Percentiles rank a stretch among this genome's conserved stretches.
Conservation (phyloP, 2,797 vertebrate species). For the Sciurus vulgaris region DNA sequence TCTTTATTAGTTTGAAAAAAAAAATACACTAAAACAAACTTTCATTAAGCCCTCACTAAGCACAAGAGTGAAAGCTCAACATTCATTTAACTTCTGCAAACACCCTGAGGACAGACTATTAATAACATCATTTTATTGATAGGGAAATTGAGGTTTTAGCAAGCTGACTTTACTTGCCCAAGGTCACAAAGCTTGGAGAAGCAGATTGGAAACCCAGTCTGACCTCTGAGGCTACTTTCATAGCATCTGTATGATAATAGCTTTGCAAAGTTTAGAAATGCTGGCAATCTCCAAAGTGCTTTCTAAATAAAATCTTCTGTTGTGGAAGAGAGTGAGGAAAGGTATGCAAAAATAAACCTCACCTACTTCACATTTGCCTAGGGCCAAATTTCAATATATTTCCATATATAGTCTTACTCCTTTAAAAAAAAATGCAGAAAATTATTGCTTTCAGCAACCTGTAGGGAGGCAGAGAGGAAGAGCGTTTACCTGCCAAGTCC, state of each 20-base stretch:
- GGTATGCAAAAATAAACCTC: constrained; percentile 35
- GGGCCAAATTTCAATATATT: not conserved
- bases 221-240: not conserved
- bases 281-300: not conserved
- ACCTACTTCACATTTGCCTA: not conserved
- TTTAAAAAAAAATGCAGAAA: constrained; percentile 36
- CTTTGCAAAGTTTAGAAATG: constrained; percentile 17
- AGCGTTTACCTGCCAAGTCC: not conserved
- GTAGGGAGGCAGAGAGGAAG: not conserved
- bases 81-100: constrained; percentile 47
- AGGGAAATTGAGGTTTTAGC: constrained; percentile 52
- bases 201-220: not conserved
- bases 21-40: not conserved
- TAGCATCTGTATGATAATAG: not conserved
- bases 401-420: constrained; percentile 54
- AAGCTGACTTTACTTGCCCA: not conserved
- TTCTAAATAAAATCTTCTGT: constrained; percentile 10
- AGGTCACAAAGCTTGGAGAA: constrained; percentile 35
- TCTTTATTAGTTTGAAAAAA: not conserved
- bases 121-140: constrained; percentile 61
- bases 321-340: not conserved
- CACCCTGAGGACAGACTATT: constrained; percentile 24
- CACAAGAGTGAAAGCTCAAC: not conserved
- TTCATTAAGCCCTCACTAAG: not conserved
- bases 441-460: not conserved